These are phyloP conservation scores for Drosophila austrosaltans DNA, from an alignment of 2,888 invertebrate genomes.

Conservation along the genomic window DNA sequence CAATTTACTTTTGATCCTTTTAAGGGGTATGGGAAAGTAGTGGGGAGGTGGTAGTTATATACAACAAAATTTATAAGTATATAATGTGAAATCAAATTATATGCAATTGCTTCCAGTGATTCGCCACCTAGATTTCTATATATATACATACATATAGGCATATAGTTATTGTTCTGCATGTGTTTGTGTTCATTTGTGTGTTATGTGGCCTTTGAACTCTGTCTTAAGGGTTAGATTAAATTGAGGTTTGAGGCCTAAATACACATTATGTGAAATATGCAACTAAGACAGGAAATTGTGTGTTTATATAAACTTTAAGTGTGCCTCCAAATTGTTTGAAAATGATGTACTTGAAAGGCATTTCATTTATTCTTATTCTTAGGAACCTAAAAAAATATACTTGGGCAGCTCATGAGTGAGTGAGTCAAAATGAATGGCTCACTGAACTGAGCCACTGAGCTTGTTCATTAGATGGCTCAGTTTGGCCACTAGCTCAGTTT, in stretches of 20 bases:
- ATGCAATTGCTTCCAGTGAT: background rate
- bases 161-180: background rate
- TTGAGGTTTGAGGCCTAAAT: background rate
- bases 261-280: background rate
- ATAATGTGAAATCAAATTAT: conserved; percentile 8
- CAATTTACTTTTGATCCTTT: conserved; percentile 39
- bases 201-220: conserved; percentile 26
- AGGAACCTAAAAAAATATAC: too few species aligned
- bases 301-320: background rate
- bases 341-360: too few species aligned
- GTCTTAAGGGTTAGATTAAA: background rate
- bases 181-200: background rate
- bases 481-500: too few species aligned
- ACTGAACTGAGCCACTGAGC: too few species aligned
- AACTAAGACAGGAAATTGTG: background rate
- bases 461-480: too few species aligned
- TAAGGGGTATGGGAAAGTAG: background rate
- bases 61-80: background rate
- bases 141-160: background rate
- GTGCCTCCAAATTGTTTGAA: too few species aligned
- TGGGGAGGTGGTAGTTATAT: background rate
- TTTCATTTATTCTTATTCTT: too few species aligned
- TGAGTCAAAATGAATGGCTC: too few species aligned
- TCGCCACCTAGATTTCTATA: background rate
- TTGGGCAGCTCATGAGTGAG: too few species aligned